Conservation (phyloP, 2,113 vertebrate species). For the Donacobius atricapilla region DNA sequence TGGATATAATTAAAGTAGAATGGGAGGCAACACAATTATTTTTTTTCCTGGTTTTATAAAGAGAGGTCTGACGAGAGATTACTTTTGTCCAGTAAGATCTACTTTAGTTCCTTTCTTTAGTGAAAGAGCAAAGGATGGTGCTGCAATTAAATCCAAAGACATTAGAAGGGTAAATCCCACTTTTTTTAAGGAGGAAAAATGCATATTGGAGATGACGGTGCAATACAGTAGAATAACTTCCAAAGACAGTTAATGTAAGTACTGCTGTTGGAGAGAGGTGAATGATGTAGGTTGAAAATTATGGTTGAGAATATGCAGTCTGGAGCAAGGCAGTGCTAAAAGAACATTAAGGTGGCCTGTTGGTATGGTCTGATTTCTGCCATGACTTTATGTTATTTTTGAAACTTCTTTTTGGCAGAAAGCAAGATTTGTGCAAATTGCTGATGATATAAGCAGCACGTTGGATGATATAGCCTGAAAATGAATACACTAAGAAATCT, state of each 20-base stretch:
- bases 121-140: background rate
- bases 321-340: background rate
- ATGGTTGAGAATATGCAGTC: background rate
- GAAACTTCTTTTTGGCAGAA: background rate
- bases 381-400: background rate
- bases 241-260: background rate
- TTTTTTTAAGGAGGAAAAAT: background rate
- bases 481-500: conserved; percentile 1
- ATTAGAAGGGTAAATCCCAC: background rate
- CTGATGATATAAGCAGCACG: background rate
- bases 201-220: background rate
- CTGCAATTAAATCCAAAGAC: background rate
- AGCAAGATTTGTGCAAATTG: background rate
- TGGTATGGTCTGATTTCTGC: background rate
- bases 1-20: background rate
- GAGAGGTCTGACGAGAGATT: background rate
- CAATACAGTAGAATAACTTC: background rate
- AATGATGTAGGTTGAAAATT: background rate
- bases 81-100: background rate
- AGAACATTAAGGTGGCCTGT: background rate
- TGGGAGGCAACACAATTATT: background rate
- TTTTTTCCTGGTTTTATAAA: background rate
- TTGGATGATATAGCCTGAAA: background rate
- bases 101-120: background rate
- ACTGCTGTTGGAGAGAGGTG: background rate